phyloP scores from a whole-genome alignment of 2,888 invertebrate species.

The Labia minor region DNA sequence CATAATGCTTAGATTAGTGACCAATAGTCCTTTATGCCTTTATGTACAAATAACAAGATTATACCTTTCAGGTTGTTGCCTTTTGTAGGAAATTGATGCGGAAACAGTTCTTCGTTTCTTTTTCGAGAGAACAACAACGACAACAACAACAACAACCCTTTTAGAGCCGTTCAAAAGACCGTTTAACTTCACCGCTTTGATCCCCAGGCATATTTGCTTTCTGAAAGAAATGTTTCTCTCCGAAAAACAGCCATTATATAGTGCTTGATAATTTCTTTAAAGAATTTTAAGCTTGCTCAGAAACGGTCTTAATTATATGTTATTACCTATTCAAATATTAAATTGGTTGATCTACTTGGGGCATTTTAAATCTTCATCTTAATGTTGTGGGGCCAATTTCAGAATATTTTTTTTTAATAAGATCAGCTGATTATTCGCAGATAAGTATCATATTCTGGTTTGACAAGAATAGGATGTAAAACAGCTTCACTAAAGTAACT shows the following conservation, averaged over 20 bases:
- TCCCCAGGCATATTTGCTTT: not conserved
- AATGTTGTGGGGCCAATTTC: too few species aligned
- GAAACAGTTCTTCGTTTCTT: not conserved
- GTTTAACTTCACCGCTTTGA: not conserved
- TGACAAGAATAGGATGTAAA: too few species aligned
- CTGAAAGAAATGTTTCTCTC: not conserved
- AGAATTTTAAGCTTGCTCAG: not conserved
- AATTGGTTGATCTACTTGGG: not conserved
- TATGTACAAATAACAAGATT: not conserved
- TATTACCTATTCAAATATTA: not conserved
- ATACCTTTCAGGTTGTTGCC: not conserved
- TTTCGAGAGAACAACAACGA: not conserved
- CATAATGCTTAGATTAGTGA: not conserved
- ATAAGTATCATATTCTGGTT: too few species aligned
- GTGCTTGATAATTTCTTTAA: not conserved
- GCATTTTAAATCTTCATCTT: not conserved
- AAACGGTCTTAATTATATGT: not conserved
- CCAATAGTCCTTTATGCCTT: not conserved
- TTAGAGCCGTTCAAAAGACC: not conserved
- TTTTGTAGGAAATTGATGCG: not conserved
- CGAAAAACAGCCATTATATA: not conserved
- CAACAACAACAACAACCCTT: too few species aligned
- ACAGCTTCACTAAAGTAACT: too few species aligned
- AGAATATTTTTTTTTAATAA: too few species aligned
- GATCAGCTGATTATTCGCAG: too few species aligned